phyloP scores from a whole-genome alignment of 2,113 vertebrate genomes.

The Macrotus californicus region DNA sequence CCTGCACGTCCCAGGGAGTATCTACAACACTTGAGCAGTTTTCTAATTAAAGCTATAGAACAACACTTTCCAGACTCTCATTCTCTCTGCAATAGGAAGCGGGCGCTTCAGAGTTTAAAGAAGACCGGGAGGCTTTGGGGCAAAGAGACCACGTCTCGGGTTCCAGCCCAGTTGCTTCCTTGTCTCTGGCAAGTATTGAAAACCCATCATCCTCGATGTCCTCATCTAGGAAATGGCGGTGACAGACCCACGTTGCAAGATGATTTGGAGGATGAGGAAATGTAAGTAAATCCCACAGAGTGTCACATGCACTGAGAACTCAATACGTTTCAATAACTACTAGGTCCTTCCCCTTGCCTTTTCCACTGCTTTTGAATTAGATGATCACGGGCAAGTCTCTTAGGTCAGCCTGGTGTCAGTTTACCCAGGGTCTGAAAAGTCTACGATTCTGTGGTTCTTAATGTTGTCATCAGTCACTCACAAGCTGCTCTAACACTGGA shows the following conservation, averaged over 20 bases:
- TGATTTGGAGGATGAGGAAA: not conserved
- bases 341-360: not conserved
- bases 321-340: not conserved
- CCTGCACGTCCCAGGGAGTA: not conserved
- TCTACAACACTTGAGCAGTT: not conserved
- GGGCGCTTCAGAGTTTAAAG: not conserved
- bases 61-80: not conserved
- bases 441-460: not conserved
- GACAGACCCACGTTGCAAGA: not conserved
- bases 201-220: not conserved
- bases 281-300: not conserved
- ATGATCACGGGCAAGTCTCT: not conserved
- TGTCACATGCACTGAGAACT: not conserved
- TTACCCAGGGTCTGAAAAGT: not conserved
- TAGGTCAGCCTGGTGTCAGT: not conserved
- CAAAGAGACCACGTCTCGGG: not conserved
- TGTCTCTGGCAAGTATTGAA: not conserved
- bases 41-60: not conserved
- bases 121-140: not conserved
- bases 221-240: not conserved
- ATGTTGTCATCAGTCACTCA: not conserved
- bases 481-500: not conserved
- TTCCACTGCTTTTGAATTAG: not conserved
- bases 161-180: not conserved
- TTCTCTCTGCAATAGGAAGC: not conserved